Percentiles rank a stretch among this genome's conserved stretches.
Conservation (phyloP, 2,113 vertebrate genomes). For the Hepsetus odoe region DNA sequence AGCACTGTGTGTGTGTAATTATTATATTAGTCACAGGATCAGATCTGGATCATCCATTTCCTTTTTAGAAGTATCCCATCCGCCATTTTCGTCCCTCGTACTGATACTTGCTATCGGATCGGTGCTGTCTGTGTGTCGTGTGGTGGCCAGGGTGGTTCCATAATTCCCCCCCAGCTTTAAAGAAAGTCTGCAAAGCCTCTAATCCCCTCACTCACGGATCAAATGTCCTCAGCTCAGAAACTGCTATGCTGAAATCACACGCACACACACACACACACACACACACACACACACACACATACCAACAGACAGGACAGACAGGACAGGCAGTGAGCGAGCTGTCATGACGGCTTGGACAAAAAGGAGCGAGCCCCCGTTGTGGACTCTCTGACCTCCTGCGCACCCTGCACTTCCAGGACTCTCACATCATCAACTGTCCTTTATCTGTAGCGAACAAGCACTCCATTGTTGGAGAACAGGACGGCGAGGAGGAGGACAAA, state of each 20-base stretch:
- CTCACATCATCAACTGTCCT: not conserved
- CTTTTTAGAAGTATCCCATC: no score
- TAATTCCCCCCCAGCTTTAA: conserved; percentile 42
- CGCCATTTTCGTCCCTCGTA: no score
- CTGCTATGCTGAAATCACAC: not conserved
- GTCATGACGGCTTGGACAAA: not conserved
- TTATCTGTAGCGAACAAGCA: conserved; percentile 14
- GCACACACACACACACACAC: no score
- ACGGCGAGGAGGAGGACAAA: not conserved
- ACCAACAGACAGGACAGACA: no score
- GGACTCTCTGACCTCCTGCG: not conserved
- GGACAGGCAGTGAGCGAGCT: not conserved
- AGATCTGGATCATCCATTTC: no score
- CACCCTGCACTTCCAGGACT: not conserved
- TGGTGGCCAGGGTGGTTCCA: not conserved
- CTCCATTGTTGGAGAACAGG: not conserved
- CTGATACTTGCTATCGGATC: not conserved
- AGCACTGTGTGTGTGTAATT: no score
- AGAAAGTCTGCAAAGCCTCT: conserved; percentile 48
- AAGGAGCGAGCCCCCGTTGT: not conserved
- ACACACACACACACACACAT: no score
- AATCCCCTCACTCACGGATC: conserved; percentile 37
- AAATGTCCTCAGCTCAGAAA: conserved; percentile 39
- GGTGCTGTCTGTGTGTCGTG: not conserved
- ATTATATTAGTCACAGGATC: no score